A percentile compares a stretch with the other conserved stretches of the same genome.
Evolutionary conservation across 2,797 vertebrate species (phyloP).

Genomic region (Glossophaga mutica): DNA sequence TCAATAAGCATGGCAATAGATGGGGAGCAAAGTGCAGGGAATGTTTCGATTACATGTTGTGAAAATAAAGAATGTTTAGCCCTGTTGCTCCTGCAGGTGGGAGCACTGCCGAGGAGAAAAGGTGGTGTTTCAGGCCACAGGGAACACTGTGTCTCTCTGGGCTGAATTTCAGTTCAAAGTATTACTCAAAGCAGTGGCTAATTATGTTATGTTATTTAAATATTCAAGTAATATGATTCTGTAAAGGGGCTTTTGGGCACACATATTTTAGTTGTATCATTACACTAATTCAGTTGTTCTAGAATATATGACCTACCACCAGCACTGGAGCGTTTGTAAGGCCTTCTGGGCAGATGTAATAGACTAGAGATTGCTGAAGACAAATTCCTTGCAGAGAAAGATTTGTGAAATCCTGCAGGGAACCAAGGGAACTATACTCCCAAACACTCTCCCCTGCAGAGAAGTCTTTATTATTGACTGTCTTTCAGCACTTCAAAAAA

Average conservation of each 20-base stretch:
- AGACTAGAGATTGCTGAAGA: conserved; percentile 39
- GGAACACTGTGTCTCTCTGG: not conserved
- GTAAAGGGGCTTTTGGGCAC: conserved; percentile 47
- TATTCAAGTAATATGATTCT: conserved; percentile 26
- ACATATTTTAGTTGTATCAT: conserved; percentile 53
- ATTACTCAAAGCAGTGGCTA: conserved; percentile 48
- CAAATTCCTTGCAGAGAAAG: conserved; percentile 56
- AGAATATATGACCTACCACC: conserved; percentile 52
- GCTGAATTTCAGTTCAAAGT: conserved; percentile 26
- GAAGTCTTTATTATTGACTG: conserved; percentile 55
- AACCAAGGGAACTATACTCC: conserved; percentile 67
- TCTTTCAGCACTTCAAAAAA: conserved; percentile 36
- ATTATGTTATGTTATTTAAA: conserved; percentile 65
- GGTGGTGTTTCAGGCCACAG: not conserved
- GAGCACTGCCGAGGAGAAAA: not conserved
- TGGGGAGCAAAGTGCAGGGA: not conserved
- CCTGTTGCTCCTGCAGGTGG: not conserved
- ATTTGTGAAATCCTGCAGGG: conserved; percentile 75
- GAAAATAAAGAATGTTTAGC: conserved; percentile 1
- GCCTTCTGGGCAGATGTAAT: conserved; percentile 45
- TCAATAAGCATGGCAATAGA: not conserved
- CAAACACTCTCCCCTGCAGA: conserved; percentile 68
- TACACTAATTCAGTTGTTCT: conserved; percentile 53
- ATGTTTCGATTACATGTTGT: conserved; percentile 26
- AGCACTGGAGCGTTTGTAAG: conserved; percentile 26